A percentile compares a stretch with the other conserved stretches of the same genome.
Evolutionary conservation across 2,797 vertebrate species (phyloP).

Genomic region (Vultur gryphus): DNA sequence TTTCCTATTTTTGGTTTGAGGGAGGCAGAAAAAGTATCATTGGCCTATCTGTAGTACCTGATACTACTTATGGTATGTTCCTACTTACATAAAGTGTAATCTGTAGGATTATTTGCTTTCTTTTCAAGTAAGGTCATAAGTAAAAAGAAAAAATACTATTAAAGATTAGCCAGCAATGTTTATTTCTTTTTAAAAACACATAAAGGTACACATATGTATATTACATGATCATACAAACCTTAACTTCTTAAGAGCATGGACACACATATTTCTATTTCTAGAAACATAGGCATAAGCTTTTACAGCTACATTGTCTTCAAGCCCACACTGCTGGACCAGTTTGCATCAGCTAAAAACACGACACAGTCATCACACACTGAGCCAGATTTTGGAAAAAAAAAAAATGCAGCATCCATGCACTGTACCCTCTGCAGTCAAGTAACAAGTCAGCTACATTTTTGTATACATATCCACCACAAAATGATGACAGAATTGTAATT

Average conservation of each 20-base stretch:
- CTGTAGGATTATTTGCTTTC: not conserved
- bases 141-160: not conserved
- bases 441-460: not conserved
- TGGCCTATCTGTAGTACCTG: not conserved
- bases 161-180: not conserved
- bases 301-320: not conserved
- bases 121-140: not conserved
- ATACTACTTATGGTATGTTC: not conserved
- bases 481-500: not conserved
- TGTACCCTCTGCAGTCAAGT: not conserved
- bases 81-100: not conserved
- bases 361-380: not conserved
- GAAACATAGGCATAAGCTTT: not conserved
- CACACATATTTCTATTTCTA: not conserved
- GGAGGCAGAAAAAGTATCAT: not conserved
- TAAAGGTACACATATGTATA: not conserved
- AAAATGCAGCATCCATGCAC: not conserved
- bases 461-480: not conserved
- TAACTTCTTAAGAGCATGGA: not conserved
- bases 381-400: not conserved
- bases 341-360: not conserved
- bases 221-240: not conserved
- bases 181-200: not conserved
- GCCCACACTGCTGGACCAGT: not conserved
- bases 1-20: slow-evolving; percentile 26